These are phyloP conservation scores for Antigone vipio DNA, from an alignment of 2,113 vertebrate genomes.

Conservation along the genomic window DNA sequence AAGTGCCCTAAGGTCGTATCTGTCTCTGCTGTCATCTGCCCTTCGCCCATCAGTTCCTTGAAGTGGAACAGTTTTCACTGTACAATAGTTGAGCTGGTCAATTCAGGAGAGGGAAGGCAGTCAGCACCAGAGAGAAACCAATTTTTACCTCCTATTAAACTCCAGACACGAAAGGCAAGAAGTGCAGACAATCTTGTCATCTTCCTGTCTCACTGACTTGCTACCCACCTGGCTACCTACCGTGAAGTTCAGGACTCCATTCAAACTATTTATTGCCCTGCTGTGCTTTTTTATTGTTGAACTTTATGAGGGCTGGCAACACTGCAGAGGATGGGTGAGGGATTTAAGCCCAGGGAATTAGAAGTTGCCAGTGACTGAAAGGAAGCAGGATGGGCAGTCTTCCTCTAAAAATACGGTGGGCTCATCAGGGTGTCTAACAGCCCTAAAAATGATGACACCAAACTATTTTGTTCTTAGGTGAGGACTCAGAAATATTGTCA, in stretches of 20 bases:
- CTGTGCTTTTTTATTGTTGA: not conserved
- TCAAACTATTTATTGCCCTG: not conserved
- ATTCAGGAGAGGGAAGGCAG: constrained; percentile 20
- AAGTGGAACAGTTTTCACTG: constrained; percentile 39
- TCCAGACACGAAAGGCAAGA: not conserved
- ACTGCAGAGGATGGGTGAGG: not conserved
- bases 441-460: not conserved
- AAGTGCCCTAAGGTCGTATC: constrained; percentile 2
- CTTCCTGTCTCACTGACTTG: not conserved
- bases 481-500: not conserved
- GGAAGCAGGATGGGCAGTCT: not conserved
- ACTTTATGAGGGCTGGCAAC: not conserved
- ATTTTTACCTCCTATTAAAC: constrained; percentile 27
- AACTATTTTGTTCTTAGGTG: not conserved
- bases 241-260: constrained; percentile 12
- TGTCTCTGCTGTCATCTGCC: not conserved
- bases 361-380: not conserved
- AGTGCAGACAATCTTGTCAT: not conserved
- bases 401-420: not conserved
- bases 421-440: not conserved
- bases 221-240: not conserved
- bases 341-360: not conserved
- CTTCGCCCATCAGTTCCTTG: not conserved
- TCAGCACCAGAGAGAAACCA: constrained; percentile 28
- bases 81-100: not conserved